These are phyloP conservation scores for Galagoides demidoff DNA, from an alignment of 2,797 vertebrate species.

Conservation along the genomic window DNA sequence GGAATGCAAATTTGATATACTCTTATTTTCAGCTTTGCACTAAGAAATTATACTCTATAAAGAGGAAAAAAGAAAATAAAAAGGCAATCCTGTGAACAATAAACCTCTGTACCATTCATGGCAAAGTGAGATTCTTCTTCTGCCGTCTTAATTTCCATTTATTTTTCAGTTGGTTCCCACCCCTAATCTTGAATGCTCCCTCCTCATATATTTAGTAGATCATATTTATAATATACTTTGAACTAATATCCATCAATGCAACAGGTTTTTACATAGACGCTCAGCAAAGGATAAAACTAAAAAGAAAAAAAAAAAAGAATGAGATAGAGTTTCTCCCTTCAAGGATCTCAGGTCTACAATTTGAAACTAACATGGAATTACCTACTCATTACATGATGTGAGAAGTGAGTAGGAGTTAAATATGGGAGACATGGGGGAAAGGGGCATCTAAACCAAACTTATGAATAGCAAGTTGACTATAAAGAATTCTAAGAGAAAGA, in stretches of 20 bases:
- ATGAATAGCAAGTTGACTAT: not conserved
- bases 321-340: not conserved
- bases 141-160: not conserved
- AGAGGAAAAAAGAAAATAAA: not conserved
- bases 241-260: not conserved
- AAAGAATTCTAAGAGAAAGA: not conserved
- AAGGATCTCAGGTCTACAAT: not conserved
- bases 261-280: not conserved
- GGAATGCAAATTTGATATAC: not conserved
- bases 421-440: not conserved
- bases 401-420: not conserved
- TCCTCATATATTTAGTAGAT: not conserved
- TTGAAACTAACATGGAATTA: not conserved
- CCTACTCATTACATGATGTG: not conserved
- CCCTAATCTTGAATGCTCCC: not conserved
- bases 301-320: not conserved
- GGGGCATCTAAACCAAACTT: not conserved
- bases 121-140: not conserved
- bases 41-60: not conserved
- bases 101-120: not conserved
- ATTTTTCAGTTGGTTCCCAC: not conserved
- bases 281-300: not conserved
- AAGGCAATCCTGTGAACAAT: not conserved
- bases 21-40: constrained; percentile 16
- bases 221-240: not conserved